These are phyloP conservation scores for Megathymus violae DNA, from an alignment of 1,140 invertebrate species.

Conservation along the genomic window DNA sequence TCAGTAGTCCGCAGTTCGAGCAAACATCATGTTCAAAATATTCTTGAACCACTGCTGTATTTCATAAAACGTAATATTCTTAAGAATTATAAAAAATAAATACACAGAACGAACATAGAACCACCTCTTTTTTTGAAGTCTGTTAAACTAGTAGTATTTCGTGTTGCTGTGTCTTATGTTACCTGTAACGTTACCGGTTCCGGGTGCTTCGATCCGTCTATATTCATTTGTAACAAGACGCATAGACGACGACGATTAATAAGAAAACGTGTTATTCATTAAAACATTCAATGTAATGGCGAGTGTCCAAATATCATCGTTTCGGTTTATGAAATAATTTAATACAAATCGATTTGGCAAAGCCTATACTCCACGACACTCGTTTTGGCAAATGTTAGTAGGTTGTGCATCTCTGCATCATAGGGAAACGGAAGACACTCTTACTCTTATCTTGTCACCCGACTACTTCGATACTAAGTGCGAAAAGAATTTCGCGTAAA, in stretches of 20 bases:
- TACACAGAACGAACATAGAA: too few species aligned
- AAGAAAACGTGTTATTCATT: constrained; percentile 7
- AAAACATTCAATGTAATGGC: constrained; percentile 31
- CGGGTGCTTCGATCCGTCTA: background rate
- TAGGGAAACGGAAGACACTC: constrained; percentile 36
- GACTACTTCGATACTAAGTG: constrained; percentile 9
- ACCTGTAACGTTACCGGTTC: too few species aligned
- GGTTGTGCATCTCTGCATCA: constrained; percentile 25
- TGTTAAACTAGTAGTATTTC: too few species aligned
- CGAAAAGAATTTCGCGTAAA: constrained; percentile 2
- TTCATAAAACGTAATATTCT: too few species aligned
- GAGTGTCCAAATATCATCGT: constrained; percentile 31
- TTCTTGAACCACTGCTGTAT: too few species aligned
- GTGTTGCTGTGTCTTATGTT: too few species aligned
- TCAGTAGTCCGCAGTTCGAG: too few species aligned
- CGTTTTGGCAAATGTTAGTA: constrained; percentile 38
- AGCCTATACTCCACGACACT: constrained; percentile 24
- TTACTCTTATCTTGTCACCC: constrained; percentile 37
- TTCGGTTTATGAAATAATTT: constrained; percentile 34
- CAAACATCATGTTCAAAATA: too few species aligned
- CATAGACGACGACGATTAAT: background rate
- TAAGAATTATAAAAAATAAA: too few species aligned
- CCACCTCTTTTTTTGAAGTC: too few species aligned
- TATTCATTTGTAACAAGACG: background rate
- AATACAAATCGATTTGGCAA: constrained; percentile 39